Percentiles rank a stretch among this genome's conserved stretches.
Evolutionary conservation across 1,140 invertebrate species (phyloP).

Genomic region (Rhynchophorus ferrugineus): DNA sequence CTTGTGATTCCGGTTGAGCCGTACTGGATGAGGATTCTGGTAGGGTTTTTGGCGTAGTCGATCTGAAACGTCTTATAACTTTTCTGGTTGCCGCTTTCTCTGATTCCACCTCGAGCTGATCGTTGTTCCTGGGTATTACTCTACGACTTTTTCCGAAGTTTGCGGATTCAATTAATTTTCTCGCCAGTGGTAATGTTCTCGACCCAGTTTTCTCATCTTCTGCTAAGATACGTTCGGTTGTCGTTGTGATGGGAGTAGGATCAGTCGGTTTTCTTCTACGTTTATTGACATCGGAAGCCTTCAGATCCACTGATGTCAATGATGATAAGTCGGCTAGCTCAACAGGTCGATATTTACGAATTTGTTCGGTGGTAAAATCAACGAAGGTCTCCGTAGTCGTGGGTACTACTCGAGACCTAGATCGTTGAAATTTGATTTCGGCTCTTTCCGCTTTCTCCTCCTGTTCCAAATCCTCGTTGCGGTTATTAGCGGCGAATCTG

Average conservation of each 20-base stretch:
- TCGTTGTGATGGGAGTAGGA: slow-evolving; percentile 36
- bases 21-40: slow-evolving; percentile 4
- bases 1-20: not conserved
- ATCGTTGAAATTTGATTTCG: slow-evolving; percentile 10
- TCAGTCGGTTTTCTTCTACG: slow-evolving; percentile 26
- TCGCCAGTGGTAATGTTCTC: slow-evolving; percentile 26
- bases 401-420: slow-evolving; percentile 2
- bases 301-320: slow-evolving; percentile 37
- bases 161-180: slow-evolving; percentile 20
- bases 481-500: slow-evolving; percentile 31
- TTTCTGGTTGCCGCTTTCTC: slow-evolving; percentile 10
- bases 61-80: slow-evolving; percentile 17
- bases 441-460: slow-evolving; percentile 16
- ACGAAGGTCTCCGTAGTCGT: slow-evolving; percentile 7
- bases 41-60: slow-evolving; percentile 13
- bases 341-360: slow-evolving; percentile 29
- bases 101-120: slow-evolving; percentile 22
- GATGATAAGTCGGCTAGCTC: slow-evolving; percentile 40
- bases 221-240: slow-evolving; percentile 31
- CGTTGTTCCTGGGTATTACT: slow-evolving; percentile 13
- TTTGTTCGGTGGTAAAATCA: slow-evolving; percentile 18
- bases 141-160: slow-evolving; percentile 17
- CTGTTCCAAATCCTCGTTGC: slow-evolving; percentile 12
- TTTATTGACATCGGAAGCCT: slow-evolving; percentile 6
- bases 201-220: slow-evolving; percentile 25